Percentiles rank a stretch among this genome's conserved stretches.
Conservation (phyloP, 2,113 vertebrate genomes). For the Promerops cafer region DNA sequence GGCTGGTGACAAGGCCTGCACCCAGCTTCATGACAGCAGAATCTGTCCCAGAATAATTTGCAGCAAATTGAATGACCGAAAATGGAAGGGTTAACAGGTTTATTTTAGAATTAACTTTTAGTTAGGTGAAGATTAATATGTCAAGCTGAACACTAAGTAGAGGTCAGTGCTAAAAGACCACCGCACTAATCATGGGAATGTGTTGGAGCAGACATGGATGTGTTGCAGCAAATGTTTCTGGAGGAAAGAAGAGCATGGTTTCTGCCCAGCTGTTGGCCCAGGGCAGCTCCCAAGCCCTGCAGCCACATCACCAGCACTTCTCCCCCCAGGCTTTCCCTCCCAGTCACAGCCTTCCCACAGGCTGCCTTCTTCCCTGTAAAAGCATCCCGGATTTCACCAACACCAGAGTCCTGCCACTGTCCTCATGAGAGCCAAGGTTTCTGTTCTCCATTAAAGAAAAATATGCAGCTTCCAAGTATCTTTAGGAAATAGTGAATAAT, state of each 20-base stretch:
- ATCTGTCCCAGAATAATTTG: not conserved
- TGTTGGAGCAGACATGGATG: conserved; percentile 12
- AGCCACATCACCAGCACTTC: accelerated
- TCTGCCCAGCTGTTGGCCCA: not conserved
- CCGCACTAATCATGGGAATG: conserved; percentile 35
- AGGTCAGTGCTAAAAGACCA: conserved; percentile 46
- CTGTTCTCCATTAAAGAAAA: not conserved
- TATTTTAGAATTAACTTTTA: conserved; percentile 59
- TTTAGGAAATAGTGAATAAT: not conserved
- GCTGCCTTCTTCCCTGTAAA: not conserved
- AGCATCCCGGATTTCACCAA: not conserved
- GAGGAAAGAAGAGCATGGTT: not conserved
- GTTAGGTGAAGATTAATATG: not conserved
- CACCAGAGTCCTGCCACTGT: accelerated
- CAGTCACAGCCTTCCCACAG: not conserved
- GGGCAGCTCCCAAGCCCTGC: not conserved
- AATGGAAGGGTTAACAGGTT: conserved; percentile 30
- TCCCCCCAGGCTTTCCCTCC: not conserved
- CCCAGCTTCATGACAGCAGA: not conserved
- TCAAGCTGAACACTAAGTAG: conserved; percentile 33
- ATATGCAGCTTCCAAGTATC: not conserved
- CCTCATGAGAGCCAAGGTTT: not conserved
- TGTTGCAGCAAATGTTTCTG: conserved; percentile 28
- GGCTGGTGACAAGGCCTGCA: not conserved
- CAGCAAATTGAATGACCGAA: not conserved